phyloP scores from a whole-genome alignment of 2,797 vertebrate species.

The Sardinella longiceps region DNA sequence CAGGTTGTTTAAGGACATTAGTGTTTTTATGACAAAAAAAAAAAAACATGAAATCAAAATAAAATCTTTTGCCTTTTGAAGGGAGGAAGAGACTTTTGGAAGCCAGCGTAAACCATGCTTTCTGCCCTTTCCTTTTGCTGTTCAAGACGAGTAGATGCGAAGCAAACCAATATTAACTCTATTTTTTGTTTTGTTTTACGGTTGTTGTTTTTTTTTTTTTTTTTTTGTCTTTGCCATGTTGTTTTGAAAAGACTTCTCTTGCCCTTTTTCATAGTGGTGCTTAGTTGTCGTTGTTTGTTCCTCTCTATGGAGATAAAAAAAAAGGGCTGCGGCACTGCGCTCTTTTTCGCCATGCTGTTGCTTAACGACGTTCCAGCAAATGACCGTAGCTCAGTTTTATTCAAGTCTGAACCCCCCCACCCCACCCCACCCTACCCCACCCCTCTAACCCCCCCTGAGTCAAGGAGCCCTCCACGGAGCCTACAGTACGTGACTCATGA shows the following conservation, averaged over 20 bases:
- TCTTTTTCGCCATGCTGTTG: background rate
- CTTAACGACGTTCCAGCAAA: background rate
- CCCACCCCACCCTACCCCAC: background rate
- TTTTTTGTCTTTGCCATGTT: background rate
- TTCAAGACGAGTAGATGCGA: background rate
- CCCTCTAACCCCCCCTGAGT: background rate
- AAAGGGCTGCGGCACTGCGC: constrained; percentile 5
- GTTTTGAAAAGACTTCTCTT: background rate
- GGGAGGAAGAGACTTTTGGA: background rate
- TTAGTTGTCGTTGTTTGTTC: background rate
- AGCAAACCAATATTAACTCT: background rate
- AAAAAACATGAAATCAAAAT: background rate
- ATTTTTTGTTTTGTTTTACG: too few species aligned
- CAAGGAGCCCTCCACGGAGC: background rate
- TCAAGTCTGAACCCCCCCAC: background rate
- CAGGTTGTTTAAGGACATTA: background rate
- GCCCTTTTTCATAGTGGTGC: background rate
- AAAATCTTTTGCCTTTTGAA: background rate
- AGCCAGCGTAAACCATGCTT: constrained; percentile 17
- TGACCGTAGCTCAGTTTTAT: background rate
- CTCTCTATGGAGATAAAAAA: background rate
- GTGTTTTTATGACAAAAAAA: background rate
- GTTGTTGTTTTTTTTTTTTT: background rate
- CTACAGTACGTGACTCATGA: background rate
- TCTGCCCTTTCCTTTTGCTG: background rate